Base-by-base conservation (phyloP, 2,888 invertebrate genomes). In the Onchidella celtica region DNA sequence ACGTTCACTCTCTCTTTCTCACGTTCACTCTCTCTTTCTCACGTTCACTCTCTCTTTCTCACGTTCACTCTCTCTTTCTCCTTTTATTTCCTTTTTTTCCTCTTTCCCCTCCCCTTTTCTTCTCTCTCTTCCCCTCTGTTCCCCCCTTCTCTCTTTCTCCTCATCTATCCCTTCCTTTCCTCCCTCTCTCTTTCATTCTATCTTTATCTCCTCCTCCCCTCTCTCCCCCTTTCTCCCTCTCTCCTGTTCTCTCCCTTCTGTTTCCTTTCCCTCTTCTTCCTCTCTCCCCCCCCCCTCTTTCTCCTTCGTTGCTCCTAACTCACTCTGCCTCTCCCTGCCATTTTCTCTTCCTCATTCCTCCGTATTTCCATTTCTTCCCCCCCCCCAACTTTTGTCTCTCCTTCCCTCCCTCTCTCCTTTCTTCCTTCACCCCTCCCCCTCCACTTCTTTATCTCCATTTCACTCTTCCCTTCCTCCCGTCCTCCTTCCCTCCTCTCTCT, bases 131-230 rank as follows among this genome's bases (percentile, higher is more conserved):
- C 3, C 14, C 34, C 11, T 38, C 24, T 21, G 4, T 57, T 1
- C 3, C 57, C n/a, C 24, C 36, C 38, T 65, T 57, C 9, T 29
- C 38, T 59, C 34, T 38, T 4, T 1, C 47, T 38, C 2, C 40
- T 29, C n/a, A 24, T 69, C 55, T 59, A 27, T 6, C n/a, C 29
- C 61, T 27, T 70, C 29, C 38, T 17, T 38, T 27, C 29, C 17
- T 24, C 61, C 55, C 61, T 59, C 70, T 68, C 27, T 76, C 65
- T 57, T 17, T n/a, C n/a, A 27, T 29, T 59, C n/a, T 32, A 17
- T 63, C 38, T 9, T 3, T 4, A 2, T 77, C 65, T 68, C 36
- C 63, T 57, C 57, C 55, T n/a, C 36, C 68, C 29, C 21, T 29
- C 14, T 77, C 6, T 40, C 29, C 27, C 55, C 40, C 34, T 57